Evolutionary conservation across 2,113 vertebrate species (phyloP).

Genomic region (Anthoscopus minutus): DNA sequence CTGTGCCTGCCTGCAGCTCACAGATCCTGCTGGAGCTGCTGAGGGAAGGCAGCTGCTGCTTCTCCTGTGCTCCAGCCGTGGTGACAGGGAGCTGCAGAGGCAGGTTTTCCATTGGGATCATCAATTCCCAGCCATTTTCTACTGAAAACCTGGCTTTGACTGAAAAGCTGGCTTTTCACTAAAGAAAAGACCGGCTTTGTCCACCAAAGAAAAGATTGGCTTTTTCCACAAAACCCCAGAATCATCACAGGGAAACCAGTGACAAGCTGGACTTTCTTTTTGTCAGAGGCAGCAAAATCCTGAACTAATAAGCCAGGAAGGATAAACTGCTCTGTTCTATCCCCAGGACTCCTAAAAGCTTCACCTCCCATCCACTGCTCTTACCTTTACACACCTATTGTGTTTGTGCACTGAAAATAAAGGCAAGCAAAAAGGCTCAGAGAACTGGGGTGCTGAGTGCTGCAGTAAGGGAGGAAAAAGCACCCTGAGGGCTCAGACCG

Average conservation of each 20-base stretch:
- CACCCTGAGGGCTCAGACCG: neutral
- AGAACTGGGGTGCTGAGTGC: neutral
- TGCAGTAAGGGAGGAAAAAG: neutral
- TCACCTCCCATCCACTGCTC: neutral
- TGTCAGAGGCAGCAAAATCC: neutral
- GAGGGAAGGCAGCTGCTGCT: neutral
- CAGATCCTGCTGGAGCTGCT: neutral
- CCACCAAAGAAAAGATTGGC: neutral
- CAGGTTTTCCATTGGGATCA: neutral
- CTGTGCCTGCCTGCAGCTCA: neutral
- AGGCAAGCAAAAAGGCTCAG: neutral
- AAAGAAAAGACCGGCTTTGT: neutral
- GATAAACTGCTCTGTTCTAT: neutral
- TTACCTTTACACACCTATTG: neutral
- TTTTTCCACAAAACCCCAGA: neutral
- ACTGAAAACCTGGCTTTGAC: neutral
- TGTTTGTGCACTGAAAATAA: neutral
- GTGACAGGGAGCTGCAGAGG: neutral
- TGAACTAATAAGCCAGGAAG: neutral
- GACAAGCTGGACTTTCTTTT: neutral
- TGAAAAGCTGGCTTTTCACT: neutral
- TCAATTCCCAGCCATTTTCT: neutral
- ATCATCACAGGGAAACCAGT: neutral
- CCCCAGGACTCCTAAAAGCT: neutral
- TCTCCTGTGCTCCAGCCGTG: fast-evolving